phyloP scores from a whole-genome alignment of 1,140 invertebrate species.

The Heterodera schachtii region DNA sequence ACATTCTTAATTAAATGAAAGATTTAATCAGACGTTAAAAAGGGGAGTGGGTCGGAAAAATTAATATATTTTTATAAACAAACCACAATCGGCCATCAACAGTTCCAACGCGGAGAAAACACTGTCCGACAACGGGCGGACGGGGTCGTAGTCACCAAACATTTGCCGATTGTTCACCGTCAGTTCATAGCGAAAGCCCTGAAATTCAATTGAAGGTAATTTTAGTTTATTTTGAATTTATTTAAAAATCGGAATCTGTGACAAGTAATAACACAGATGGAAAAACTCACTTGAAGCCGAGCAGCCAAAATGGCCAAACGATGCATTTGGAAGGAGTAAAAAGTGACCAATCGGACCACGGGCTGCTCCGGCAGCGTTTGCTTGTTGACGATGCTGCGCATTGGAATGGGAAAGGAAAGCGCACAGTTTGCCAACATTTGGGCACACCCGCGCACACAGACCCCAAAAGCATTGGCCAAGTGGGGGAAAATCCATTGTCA shows the following conservation, averaged over 20 bases:
- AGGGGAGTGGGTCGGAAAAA: neutral
- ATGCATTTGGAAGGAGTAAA: constrained; percentile 64
- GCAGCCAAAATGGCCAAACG: constrained; percentile 59
- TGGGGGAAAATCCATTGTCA: neutral
- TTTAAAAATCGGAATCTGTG: constrained; percentile 3
- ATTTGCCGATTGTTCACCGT: constrained; percentile 52
- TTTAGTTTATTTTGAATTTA: constrained; percentile 1
- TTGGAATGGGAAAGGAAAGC: neutral
- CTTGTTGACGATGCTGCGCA: constrained; percentile 54
- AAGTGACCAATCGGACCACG: constrained; percentile 53
- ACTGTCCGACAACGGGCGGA: constrained; percentile 54
- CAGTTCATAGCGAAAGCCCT: constrained; percentile 61
- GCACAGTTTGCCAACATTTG: neutral
- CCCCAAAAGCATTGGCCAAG: neutral
- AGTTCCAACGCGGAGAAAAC: constrained; percentile 64
- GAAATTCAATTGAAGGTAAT: constrained; percentile 9
- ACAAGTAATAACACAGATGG: neutral
- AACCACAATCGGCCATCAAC: constrained; percentile 53
- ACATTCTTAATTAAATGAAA: too few species aligned
- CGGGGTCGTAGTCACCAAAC: constrained; percentile 60
- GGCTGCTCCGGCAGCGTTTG: constrained; percentile 50
- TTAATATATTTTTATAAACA: neutral
- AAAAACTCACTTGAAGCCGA: constrained; percentile 48
- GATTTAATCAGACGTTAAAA: too few species aligned
- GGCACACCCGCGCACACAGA: neutral